Evolutionary conservation across 2,888 invertebrate species (phyloP).

Genomic region (Tachina lurida): DNA sequence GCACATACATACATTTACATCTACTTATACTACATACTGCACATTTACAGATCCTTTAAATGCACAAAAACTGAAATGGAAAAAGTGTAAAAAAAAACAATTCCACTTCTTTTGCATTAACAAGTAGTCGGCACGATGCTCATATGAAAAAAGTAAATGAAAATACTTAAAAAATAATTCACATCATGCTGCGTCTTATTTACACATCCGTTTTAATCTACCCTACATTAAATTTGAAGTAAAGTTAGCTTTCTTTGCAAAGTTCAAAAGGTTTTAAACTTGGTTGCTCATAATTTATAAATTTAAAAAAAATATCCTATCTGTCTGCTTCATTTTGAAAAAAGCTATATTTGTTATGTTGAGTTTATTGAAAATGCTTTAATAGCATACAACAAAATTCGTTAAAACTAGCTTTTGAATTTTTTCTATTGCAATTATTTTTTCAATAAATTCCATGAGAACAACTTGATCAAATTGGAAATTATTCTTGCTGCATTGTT

Average conservation of each 20-base stretch:
- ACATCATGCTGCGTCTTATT: conserved; percentile 50
- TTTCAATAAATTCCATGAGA: not conserved
- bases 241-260: not conserved
- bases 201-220: conserved; percentile 32
- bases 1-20: not conserved
- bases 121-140: conserved; percentile 28
- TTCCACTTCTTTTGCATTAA: conserved; percentile 56
- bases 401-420: not conserved
- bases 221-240: conserved; percentile 12
- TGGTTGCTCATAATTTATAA: not conserved
- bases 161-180: conserved; percentile 42
- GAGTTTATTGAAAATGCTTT: not conserved
- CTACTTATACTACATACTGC: not conserved
- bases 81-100: conserved; percentile 36
- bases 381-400: not conserved
- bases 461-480: not conserved
- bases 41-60: conserved; percentile 46
- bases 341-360: not conserved
- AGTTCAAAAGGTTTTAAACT: not conserved
- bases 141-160: not conserved
- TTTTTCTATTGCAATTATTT: not conserved
- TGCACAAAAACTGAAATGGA: conserved; percentile 16
- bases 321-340: not conserved
- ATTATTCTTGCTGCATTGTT: conserved; percentile 33
- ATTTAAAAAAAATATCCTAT: not conserved